Base-by-base conservation (phyloP, 2,113 vertebrate genomes). In the rat (Rattus norvegicus) region DNA sequence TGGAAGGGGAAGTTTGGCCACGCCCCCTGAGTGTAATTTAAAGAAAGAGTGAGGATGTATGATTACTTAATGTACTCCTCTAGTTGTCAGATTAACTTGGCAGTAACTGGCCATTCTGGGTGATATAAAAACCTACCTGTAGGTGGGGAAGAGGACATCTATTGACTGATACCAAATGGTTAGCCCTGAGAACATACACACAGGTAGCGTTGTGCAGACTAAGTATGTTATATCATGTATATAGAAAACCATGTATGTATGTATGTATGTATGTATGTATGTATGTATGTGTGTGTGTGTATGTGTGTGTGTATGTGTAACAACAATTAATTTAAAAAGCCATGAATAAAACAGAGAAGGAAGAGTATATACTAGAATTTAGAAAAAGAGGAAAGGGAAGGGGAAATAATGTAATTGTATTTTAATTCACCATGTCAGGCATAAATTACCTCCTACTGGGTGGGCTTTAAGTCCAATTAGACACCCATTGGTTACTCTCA, bases 61-160 rank as follows among this genome's bases (percentile, higher is more conserved):
- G 90, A 94, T 83, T 63, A 69, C 22, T 24, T 79, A 28, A n/a
- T 79, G 47, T 28, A 75, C 91, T 93, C 87, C 39, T 77, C 30
- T 73, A 72, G 54, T 70, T 95, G 77, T 67, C 39, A 87, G 13
- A 63, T 90, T 73, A 83, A 33, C 83, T 97, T 94, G 96, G 83
- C 93, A 97, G n/a, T 61, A 91, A 43, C 72, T 96, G 87, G 83
- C 7, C 83, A 36, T 83, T 91, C 6, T 49, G 61, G 73, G 20
- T 52, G 33, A 91, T 59, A 14, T 88, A 43, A 93, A 96, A n/a
- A 90, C 90, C 90, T 17, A 88, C 26, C n/a, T 85, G 4, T 88
- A 56, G 79, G 79, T 4, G n/a, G 33, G 52, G 17, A 56, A 56
- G 33, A 81, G 33, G 9, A 56, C 52, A n/a, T 59, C 52, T 22